Conservation (phyloP, 2,797 vertebrate genomes). For the Macrochelys suwanniensis region DNA sequence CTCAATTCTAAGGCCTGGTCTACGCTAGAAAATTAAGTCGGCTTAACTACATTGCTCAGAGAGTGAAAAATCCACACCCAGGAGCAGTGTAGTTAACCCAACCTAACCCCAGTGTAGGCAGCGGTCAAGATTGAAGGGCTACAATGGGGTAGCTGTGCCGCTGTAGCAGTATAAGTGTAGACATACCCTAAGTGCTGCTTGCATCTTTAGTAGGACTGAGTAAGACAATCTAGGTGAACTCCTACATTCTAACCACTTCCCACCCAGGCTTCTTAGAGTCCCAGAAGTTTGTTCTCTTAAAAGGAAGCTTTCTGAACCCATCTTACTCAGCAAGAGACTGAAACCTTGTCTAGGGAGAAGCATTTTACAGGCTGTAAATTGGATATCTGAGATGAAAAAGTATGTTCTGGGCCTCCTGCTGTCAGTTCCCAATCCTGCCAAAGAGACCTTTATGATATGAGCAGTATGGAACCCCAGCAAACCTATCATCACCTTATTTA, state of each 20-base stretch:
- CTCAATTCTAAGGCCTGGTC: not conserved
- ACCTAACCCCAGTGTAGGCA: not conserved
- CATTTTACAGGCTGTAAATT: not conserved
- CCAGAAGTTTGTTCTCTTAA: not conserved
- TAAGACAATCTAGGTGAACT: fast-evolving
- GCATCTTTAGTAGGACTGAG: not conserved
- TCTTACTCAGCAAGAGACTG: not conserved
- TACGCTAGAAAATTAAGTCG: not conserved
- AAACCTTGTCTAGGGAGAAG: not conserved
- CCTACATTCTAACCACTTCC: not conserved
- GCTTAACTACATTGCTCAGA: not conserved
- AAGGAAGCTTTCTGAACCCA: not conserved
- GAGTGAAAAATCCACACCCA: not conserved
- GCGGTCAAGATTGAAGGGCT: not conserved
- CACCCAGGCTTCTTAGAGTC: not conserved
- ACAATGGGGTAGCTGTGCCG: not conserved
- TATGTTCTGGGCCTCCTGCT: not conserved
- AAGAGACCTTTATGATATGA: not conserved
- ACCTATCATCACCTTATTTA: not conserved
- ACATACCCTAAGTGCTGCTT: not conserved
- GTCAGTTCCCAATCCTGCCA: not conserved
- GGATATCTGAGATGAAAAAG: not conserved
- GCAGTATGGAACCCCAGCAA: not conserved
- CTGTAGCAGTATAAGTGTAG: not conserved
- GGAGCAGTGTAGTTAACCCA: not conserved